Percentiles rank a stretch among this genome's conserved stretches.
Conservation (phyloP, 2,113 vertebrate genomes). For the Cricetomys ansorgei region DNA sequence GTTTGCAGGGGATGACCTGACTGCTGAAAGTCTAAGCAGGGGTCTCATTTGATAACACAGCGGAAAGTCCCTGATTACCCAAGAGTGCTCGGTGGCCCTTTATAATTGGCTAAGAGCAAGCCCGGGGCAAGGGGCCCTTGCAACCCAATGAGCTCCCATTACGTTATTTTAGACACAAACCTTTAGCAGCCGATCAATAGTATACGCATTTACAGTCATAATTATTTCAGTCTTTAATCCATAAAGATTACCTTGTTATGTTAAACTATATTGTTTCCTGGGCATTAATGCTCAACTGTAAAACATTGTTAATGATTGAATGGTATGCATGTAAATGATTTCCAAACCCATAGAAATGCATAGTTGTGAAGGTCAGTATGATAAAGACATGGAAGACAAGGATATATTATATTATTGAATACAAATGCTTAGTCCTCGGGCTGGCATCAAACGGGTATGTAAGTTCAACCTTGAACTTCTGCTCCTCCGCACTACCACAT, state of each 20-base stretch:
- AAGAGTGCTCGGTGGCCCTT: not conserved
- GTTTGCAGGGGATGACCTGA: not conserved
- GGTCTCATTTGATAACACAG: not conserved
- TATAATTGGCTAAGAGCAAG: not conserved
- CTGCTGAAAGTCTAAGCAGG: not conserved
- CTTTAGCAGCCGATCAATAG: not conserved
- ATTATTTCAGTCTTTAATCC: not conserved
- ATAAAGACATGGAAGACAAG: not conserved
- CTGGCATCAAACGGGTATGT: not conserved
- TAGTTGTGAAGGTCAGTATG: not conserved
- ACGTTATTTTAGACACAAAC: not conserved
- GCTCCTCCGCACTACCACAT: not conserved
- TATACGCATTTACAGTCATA: not conserved
- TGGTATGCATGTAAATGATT: not conserved
- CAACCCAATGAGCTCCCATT: not conserved
- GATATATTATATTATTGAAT: not conserved
- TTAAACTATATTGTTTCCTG: conserved; percentile 36
- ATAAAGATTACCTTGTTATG: conserved; percentile 33
- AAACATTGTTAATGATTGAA: conserved; percentile 11
- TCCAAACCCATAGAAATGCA: not conserved
- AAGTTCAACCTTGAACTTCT: not conserved
- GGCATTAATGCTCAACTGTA: not conserved
- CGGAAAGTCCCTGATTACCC: not conserved
- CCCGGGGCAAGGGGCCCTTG: not conserved
- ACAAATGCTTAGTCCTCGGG: not conserved